These are phyloP conservation scores for Drosophila putrida DNA, from an alignment of 2,888 invertebrate species.

Conservation along the genomic window DNA sequence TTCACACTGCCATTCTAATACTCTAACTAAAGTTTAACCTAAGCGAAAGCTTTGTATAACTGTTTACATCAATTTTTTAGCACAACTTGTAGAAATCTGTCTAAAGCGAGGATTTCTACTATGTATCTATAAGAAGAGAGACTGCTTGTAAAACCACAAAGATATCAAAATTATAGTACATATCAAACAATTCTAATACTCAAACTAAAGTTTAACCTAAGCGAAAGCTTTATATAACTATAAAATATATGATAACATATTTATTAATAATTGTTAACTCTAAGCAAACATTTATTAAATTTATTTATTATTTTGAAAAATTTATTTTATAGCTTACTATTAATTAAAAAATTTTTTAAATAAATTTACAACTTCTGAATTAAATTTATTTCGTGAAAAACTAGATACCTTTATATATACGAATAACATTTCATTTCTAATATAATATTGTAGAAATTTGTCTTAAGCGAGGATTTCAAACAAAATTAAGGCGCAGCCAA, in stretches of 20 bases:
- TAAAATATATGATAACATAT: slow-evolving; percentile 86
- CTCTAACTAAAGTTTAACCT: slow-evolving; percentile 1
- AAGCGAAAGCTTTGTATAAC: background rate
- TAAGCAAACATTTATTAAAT: slow-evolving; percentile 87
- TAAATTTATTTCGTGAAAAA: slow-evolving; percentile 89
- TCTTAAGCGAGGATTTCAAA: too few species aligned
- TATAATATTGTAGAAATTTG: slow-evolving; percentile 83
- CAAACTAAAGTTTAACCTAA: background rate
- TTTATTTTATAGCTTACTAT: slow-evolving; percentile 87
- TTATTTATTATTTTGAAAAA: slow-evolving; percentile 86
- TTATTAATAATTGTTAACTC: slow-evolving; percentile 87
- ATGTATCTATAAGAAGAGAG: too few species aligned
- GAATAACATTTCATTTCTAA: slow-evolving; percentile 89
- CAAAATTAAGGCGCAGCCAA: background rate
- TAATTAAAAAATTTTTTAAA: slow-evolving; percentile 77
- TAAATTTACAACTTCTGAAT: slow-evolving; percentile 75
- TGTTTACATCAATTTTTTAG: too few species aligned
- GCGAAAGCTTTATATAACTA: too few species aligned
- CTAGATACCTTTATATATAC: slow-evolving; percentile 89
- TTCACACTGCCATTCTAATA: background rate
- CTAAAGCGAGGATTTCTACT: too few species aligned
- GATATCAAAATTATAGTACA: too few species aligned
- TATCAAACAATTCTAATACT: slow-evolving; percentile 1
- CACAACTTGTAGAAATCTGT: too few species aligned
- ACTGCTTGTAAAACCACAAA: too few species aligned